Percentiles rank a stretch among this genome's conserved stretches.
These are phyloP conservation scores for Luscinia luscinia DNA, from an alignment of 2,797 vertebrate genomes.

Conservation along the genomic window DNA sequence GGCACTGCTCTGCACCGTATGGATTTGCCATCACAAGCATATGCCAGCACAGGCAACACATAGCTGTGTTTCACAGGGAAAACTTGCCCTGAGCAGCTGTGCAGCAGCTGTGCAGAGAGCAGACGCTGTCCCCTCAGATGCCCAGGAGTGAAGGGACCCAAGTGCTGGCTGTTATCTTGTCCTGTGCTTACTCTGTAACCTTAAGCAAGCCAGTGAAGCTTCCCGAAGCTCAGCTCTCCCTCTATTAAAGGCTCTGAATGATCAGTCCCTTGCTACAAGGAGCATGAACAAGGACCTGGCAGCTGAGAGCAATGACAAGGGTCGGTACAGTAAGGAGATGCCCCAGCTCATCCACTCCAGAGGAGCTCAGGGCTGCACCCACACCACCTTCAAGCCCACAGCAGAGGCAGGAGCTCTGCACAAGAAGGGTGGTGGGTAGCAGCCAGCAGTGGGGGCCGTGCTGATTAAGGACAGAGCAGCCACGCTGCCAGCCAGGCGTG, in stretches of 20 bases:
- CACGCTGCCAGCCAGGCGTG: background rate
- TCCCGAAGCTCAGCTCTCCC: background rate
- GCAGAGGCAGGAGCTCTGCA: background rate
- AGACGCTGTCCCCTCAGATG: slow-evolving; percentile 2
- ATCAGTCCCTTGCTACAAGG: background rate
- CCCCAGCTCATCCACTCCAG: background rate
- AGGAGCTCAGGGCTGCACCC: background rate
- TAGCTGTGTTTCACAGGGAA: background rate
- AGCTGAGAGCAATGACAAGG: background rate
- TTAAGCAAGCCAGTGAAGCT: slow-evolving; percentile 9
- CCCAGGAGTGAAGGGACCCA: background rate
- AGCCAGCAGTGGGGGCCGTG: background rate
- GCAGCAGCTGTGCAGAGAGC: background rate
- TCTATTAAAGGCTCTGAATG: slow-evolving; percentile 11
- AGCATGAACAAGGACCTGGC: background rate
- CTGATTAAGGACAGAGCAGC: background rate
- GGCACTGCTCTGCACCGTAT: background rate
- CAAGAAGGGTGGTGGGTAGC: fast-evolving
- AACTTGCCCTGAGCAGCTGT: slow-evolving; percentile 8
- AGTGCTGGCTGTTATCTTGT: background rate
- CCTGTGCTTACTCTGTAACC: background rate
- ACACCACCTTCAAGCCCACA: background rate
- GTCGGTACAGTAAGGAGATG: background rate
- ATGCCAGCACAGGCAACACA: background rate
- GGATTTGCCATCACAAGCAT: background rate